phyloP scores from a whole-genome alignment of 2,888 invertebrate species.

The Scaptomyza cyrtandrae region DNA sequence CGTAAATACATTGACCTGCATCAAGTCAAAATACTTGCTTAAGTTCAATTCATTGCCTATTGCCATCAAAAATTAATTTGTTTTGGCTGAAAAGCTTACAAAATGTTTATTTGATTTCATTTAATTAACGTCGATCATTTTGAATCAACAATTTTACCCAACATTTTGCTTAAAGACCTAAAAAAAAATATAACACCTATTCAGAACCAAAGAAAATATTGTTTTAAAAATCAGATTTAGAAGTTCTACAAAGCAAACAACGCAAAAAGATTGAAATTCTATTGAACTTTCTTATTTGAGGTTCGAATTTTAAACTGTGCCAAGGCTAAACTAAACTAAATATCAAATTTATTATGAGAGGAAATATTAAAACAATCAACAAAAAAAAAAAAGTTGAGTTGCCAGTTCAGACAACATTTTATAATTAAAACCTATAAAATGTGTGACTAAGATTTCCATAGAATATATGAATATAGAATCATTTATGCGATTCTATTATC shows the following conservation, averaged over 20 bases:
- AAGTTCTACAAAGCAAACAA: background rate
- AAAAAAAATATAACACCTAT: background rate
- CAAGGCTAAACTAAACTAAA: constrained; percentile 25
- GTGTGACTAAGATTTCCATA: background rate
- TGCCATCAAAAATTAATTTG: background rate
- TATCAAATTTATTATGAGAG: constrained; percentile 2
- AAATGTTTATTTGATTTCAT: too few relatives aligned
- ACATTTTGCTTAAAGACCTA: too few relatives aligned
- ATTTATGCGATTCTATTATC: background rate
- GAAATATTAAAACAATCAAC: constrained; percentile 7
- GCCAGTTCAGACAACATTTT: background rate
- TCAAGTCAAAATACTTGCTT: constrained; percentile 21
- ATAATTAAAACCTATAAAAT: background rate
- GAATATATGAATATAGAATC: constrained; percentile 12
- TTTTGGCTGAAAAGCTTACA: background rate
- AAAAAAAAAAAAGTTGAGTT: background rate
- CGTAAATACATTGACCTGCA: constrained; percentile 73
- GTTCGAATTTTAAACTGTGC: constrained; percentile 30
- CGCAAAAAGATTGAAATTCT: constrained; percentile 2
- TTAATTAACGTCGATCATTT: too few relatives aligned
- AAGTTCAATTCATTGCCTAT: background rate
- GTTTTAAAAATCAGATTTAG: background rate
- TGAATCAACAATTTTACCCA: too few relatives aligned
- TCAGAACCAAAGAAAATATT: background rate
- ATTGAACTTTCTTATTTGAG: constrained; percentile 29